Evolutionary conservation across 2,113 vertebrate genomes (phyloP).

Genomic region (Oceanites oceanicus): DNA sequence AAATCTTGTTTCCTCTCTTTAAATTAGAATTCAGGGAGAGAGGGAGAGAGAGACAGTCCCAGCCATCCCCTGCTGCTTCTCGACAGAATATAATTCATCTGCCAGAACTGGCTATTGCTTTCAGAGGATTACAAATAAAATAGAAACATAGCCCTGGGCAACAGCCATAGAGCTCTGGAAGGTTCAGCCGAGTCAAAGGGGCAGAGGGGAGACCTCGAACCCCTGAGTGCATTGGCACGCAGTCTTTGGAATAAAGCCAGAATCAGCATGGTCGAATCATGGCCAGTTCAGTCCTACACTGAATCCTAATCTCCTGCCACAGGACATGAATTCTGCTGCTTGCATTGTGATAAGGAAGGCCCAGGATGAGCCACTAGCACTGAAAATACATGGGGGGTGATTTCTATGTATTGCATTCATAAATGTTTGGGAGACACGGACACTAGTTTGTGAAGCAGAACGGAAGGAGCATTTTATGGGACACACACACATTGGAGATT

Average conservation of each 20-base stretch:
- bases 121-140: constrained; percentile 61
- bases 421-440: not conserved
- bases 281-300: not conserved
- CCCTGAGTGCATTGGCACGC: not conserved
- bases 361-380: not conserved
- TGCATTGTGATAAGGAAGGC: not conserved
- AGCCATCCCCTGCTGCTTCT: constrained; percentile 61
- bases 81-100: constrained; percentile 57
- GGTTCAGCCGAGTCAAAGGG: not conserved
- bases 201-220: constrained; percentile 4
- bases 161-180: constrained; percentile 13
- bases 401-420: rapidly evolving
- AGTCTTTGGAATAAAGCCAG: not conserved
- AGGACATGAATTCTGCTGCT: not conserved
- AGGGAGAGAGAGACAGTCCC: constrained; percentile 9
- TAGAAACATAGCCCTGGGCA: constrained; percentile 30
- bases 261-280: not conserved
- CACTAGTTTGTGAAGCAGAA: not conserved
- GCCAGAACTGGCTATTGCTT: constrained; percentile 57
- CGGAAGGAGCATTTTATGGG: not conserved
- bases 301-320: not conserved
- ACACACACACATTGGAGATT: not conserved
- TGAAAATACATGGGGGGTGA: not conserved
- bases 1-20: constrained; percentile 64
- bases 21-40: constrained; percentile 62